These are phyloP conservation scores for Cranoglanis bouderius DNA, from an alignment of 2,113 vertebrate genomes.

Conservation along the genomic window DNA sequence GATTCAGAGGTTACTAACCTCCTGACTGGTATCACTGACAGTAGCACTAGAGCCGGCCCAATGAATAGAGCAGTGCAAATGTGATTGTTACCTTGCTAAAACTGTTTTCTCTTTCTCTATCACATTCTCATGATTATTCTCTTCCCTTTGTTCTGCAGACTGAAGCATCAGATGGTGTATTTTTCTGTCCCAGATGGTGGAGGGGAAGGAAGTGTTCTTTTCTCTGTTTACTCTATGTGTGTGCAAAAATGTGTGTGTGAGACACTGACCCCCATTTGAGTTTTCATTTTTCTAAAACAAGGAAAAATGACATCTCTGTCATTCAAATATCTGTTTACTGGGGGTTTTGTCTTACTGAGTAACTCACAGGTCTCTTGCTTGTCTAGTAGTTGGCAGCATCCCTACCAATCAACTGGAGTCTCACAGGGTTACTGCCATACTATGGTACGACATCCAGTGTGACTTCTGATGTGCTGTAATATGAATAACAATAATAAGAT, in stretches of 20 bases:
- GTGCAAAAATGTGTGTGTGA: not conserved
- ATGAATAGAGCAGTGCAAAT: not conserved
- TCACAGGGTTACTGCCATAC: not conserved
- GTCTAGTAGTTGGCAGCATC: not conserved
- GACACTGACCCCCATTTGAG: not conserved
- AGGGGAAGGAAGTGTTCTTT: not conserved
- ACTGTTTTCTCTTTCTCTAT: not conserved
- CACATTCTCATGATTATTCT: not conserved
- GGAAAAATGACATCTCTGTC: not conserved
- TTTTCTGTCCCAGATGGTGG: constrained; percentile 1
- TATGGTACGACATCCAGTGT: not conserved
- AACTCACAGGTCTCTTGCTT: not conserved
- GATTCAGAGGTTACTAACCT: not conserved
- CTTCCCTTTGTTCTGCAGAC: not conserved
- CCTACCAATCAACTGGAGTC: not conserved
- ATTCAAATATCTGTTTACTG: not conserved
- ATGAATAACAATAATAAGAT: not conserved
- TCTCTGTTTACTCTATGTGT: not conserved
- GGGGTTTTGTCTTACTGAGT: not conserved
- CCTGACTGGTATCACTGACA: not conserved
- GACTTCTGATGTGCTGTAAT: not conserved
- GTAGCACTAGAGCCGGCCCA: not conserved
- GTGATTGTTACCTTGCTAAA: not conserved
- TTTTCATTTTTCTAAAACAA: not conserved
- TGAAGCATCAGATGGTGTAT: not conserved